Evolutionary conservation across 2,888 invertebrate genomes (phyloP), one percentile per base, ranked within the genome.

Genomic region (Caenorhabditis afra): DNA sequence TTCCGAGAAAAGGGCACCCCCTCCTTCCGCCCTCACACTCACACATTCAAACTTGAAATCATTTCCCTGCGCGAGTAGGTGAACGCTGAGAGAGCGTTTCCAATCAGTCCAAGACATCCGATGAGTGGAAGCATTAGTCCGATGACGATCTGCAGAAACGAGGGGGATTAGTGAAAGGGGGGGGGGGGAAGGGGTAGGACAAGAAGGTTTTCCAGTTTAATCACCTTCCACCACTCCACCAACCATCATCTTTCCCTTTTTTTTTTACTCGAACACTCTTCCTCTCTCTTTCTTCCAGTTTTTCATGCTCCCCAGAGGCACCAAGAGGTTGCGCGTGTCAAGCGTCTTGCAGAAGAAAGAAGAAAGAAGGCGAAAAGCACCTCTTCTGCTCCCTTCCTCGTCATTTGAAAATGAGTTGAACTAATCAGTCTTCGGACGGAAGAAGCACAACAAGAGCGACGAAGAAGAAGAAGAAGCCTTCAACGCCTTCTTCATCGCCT

Each of bases 31-130:
- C n/a, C n/a, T n/a, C 29, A 35, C 39, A 78, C 81, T 73, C 79
- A 89, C 81, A 85, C 79, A 75, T 89, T 89, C 61, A 89, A 66
- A 41, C 88, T 88, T 1, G 87, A 87, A 45, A 84, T 82, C 89
- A 90, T 88, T 29, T 83, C 83, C 14, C 83, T 79, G 8, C 88
- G 71, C 3, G 87, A 86, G 75, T 87, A 90, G 37, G 89, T 85
- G 76, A 87, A 87, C 16, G 87, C 86, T 20, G 85, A 85, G n/a
- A 89, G 58, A 23, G 81, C 55, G 73, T 90, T 87, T 23, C 89
- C 90, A 52, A 88, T 65, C 23, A 90, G 59, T 8, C 90, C 90
- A 64, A 90, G 79, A 39, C 80, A 57, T 49, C 89, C 90, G 70
- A 90, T 83, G 18, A 79, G n/a, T 7, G 90, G 90, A 35, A 90